phyloP scores from a whole-genome alignment of 2,797 vertebrate species.

The Megaceryle alcyon region DNA sequence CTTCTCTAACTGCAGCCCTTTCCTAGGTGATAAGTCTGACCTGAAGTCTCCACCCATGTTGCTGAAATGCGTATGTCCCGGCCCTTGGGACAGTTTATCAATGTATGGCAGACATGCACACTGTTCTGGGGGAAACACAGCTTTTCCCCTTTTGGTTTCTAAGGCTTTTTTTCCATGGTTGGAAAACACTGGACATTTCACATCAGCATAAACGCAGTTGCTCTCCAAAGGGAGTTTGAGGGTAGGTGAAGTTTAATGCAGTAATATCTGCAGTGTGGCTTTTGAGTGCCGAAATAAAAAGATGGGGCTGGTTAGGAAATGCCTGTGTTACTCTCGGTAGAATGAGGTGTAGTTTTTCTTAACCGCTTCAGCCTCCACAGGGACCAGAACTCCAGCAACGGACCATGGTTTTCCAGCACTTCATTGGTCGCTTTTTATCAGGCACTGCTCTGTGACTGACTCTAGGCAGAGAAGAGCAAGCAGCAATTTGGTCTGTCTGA shows the following conservation, averaged over 20 bases:
- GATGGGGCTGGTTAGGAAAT: not conserved
- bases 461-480: not conserved
- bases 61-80: fast-evolving
- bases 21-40: not conserved
- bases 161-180: not conserved
- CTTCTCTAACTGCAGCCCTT: not conserved
- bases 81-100: not conserved
- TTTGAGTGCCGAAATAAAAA: not conserved
- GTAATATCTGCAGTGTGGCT: not conserved
- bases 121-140: not conserved
- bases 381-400: not conserved
- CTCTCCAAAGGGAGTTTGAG: not conserved
- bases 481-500: not conserved
- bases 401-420: fast-evolving
- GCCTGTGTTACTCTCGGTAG: not conserved
- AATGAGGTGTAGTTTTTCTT: not conserved
- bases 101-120: fast-evolving
- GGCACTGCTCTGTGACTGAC: not conserved
- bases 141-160: not conserved
- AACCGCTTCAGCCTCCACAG: not conserved
- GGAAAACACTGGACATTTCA: not conserved
- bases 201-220: not conserved
- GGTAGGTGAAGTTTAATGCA: not conserved
- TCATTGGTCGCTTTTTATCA: not conserved
- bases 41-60: not conserved